phyloP scores from a whole-genome alignment of 2,797 vertebrate species.

The Phrynocephalus forsythii region DNA sequence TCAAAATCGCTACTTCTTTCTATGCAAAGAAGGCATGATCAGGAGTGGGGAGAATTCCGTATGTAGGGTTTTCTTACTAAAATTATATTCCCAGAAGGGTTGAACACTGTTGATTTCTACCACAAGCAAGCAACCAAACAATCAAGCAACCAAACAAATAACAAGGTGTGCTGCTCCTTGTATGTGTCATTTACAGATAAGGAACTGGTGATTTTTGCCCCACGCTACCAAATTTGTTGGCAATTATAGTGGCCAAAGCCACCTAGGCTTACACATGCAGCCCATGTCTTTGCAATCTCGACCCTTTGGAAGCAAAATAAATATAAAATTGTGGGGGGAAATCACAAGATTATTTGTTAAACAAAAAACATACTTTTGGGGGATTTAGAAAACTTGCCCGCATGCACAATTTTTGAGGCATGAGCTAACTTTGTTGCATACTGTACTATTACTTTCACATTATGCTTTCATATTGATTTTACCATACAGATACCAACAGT shows the following conservation, averaged over 20 bases:
- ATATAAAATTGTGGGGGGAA: neutral
- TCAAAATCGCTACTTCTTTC: neutral
- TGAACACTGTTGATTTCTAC: neutral
- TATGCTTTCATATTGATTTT: no score
- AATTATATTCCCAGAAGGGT: neutral
- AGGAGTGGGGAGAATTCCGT: neutral
- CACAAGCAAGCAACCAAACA: neutral
- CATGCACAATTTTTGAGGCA: neutral
- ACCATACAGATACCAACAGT: neutral
- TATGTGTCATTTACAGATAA: neutral
- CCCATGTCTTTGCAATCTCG: neutral
- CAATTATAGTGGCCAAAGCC: neutral
- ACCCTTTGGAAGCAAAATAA: neutral
- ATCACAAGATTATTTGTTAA: neutral
- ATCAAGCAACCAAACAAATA: no score
- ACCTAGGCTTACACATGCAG: neutral
- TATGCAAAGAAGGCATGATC: neutral
- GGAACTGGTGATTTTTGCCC: neutral
- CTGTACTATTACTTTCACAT: neutral
- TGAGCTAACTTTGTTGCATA: no score
- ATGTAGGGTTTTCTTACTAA: neutral
- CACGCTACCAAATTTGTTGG: neutral
- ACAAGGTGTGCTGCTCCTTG: neutral
- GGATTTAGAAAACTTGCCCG: neutral
- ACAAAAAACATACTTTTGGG: neutral